Conservation (phyloP, 1,140 invertebrate genomes). For the Nymphalis io region DNA sequence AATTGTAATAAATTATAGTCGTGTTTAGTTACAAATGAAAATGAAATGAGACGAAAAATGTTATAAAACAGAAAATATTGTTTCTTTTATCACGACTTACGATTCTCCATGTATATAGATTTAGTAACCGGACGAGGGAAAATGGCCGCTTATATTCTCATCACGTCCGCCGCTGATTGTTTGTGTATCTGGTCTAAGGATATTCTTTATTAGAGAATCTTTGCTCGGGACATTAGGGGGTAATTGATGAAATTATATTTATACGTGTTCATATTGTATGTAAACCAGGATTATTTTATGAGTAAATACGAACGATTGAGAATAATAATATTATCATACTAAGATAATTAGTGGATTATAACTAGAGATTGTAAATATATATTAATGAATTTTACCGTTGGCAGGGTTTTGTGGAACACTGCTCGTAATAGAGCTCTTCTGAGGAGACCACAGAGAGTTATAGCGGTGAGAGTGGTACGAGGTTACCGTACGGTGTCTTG, state of each 20-base stretch:
- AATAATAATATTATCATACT: too few species aligned
- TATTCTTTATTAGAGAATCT: constrained; percentile 25
- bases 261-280: background rate
- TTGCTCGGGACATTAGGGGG: constrained; percentile 6
- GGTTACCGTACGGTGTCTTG: too few species aligned
- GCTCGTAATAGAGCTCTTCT: too few species aligned
- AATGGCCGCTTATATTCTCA: constrained; percentile 10
- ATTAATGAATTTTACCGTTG: too few species aligned
- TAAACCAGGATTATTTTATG: background rate
- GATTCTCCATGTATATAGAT: constrained; percentile 2
- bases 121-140: constrained; percentile 1
- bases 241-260: constrained; percentile 10
- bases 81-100: background rate
- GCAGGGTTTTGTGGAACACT: too few species aligned
- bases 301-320: too few species aligned
- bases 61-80: background rate
- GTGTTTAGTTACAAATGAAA: background rate
- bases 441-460: too few species aligned
- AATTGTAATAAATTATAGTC: background rate
- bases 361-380: too few species aligned
- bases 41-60: background rate
- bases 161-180: constrained; percentile 27
- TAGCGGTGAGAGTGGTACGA: too few species aligned
- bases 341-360: too few species aligned
- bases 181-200: constrained; percentile 24